A percentile compares a stretch with the other conserved stretches of the same genome.
Conservation (phyloP, 2,888 invertebrate species). For the Hydrotaea diabolus region DNA sequence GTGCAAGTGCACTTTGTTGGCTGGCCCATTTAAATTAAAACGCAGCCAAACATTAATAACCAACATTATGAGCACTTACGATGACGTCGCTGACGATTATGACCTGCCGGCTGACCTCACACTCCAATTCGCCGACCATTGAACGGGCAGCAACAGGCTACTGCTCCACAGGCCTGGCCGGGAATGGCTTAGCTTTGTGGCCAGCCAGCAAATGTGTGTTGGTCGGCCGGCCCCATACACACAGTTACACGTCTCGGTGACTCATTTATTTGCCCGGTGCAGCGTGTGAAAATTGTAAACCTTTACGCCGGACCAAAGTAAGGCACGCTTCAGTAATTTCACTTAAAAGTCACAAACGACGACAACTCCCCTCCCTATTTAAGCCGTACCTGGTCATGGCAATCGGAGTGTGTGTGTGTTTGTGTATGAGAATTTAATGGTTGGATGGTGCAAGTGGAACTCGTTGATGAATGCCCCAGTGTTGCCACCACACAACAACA, state of each 20-base stretch:
- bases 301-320: conserved; percentile 57
- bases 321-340: conserved; percentile 78
- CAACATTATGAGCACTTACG: conserved; percentile 36
- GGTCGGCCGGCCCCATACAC: not conserved
- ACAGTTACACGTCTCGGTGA: conserved; percentile 4
- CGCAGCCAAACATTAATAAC: conserved; percentile 28
- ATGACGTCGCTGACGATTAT: conserved; percentile 36
- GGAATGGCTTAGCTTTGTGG: not conserved
- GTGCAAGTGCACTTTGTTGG: not conserved
- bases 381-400: conserved; percentile 5
- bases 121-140: not conserved
- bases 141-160: conserved; percentile 19
- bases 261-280: conserved; percentile 21
- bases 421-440: conserved; percentile 30
- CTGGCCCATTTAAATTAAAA: conserved; percentile 40
- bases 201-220: not conserved
- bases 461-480: not conserved
- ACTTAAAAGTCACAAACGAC: conserved; percentile 71
- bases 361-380: conserved; percentile 33
- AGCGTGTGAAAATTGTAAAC: conserved; percentile 63
- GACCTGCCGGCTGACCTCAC: conserved; percentile 52
- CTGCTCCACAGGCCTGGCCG: not conserved
- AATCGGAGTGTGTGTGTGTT: not conserved
- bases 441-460: conserved; percentile 34
- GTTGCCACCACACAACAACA: not conserved